phyloP scores from a whole-genome alignment of 2,888 invertebrate genomes.

The Tenthredo mesomela region DNA sequence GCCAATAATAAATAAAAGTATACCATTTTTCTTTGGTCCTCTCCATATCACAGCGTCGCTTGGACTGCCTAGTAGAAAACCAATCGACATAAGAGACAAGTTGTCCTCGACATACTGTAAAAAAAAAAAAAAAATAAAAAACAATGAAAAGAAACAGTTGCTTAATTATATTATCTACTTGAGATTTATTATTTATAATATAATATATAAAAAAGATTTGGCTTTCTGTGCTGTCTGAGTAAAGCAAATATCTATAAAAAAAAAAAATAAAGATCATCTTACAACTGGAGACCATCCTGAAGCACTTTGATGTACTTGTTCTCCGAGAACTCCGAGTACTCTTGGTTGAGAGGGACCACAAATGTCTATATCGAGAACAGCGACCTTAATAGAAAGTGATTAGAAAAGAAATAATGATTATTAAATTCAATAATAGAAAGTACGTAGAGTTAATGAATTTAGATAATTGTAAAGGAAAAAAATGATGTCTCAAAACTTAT shows the following conservation, averaged over 20 bases:
- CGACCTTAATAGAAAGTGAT: conserved; percentile 85
- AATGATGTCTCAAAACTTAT: not conserved
- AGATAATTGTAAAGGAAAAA: not conserved
- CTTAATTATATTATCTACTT: conserved; percentile 11
- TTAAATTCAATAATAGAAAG: not conserved
- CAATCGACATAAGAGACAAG: conserved; percentile 97
- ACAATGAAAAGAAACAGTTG: conserved; percentile 56
- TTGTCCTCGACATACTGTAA: conserved; percentile 94
- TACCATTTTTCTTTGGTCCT: conserved; percentile 98
- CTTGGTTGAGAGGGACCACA: conserved; percentile 99
- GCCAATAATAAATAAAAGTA: conserved; percentile 67
- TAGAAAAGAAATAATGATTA: conserved; percentile 10
- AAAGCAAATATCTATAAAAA: too few species aligned
- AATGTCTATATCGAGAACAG: conserved; percentile 97
- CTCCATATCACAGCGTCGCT: conserved; percentile 99
- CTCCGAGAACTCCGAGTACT: conserved; percentile 94
- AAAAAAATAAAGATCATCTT: conserved; percentile 75
- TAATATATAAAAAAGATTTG: not conserved
- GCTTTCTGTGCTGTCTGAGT: not conserved
- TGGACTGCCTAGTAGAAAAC: conserved; percentile 91
- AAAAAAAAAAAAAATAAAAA: too few species aligned
- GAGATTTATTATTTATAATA: conserved; percentile 13
- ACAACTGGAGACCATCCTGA: conserved; percentile 98
- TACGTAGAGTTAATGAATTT: not conserved
- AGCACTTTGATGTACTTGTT: conserved; percentile 97